Base-by-base conservation (phyloP, 2,888 invertebrate species). In the Scotopteryx bipunctaria region DNA sequence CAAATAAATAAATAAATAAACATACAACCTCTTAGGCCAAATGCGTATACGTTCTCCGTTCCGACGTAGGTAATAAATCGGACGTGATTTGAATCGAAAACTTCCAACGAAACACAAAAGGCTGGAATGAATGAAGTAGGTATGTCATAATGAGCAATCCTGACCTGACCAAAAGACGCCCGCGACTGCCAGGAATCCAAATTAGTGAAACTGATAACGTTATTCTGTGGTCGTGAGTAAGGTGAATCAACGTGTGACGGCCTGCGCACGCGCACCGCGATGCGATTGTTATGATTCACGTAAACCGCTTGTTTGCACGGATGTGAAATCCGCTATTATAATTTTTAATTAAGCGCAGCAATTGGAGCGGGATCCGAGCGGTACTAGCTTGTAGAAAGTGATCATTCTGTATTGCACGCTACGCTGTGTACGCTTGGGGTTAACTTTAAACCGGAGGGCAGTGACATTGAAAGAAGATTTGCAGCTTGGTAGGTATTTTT, bases 301-400 rank as follows among this genome's bases (percentile, higher is more conserved):
- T 83, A 83, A 86, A 81, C 78, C 78, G 79, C 79, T 78, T 79
- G 83, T 86, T 81, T 78, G 86, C 77, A 73, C 86, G 86, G 85
- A 84, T 87, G 88, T 87, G 87, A 87, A 88, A 88, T 87, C 87
- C 83, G 81, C 86, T 85, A 87, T 89, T 88, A 87, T 82, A 84
- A 80, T 81, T 88, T 87, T 86, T 89, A 88, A 89, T 88, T 88
- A 87, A 81, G 75, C 79, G 81, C 72, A 69, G 82, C 76, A 89
- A 88, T 82, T 89, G 73, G 88, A 89, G 88, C 89, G 89, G 80
- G 78, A 78, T 76, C 71, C 73, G 73, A 81, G 80, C 81, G 80
- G 80, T 78, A 78, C 75, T 74, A 66, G 71, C 47, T 33, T 27
- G 76, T 86, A 87, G 89, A 89, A 89, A 89, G 89, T 89, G 88